Conservation (phyloP, 2,113 vertebrate genomes). For the Limnothrissa miodon region DNA sequence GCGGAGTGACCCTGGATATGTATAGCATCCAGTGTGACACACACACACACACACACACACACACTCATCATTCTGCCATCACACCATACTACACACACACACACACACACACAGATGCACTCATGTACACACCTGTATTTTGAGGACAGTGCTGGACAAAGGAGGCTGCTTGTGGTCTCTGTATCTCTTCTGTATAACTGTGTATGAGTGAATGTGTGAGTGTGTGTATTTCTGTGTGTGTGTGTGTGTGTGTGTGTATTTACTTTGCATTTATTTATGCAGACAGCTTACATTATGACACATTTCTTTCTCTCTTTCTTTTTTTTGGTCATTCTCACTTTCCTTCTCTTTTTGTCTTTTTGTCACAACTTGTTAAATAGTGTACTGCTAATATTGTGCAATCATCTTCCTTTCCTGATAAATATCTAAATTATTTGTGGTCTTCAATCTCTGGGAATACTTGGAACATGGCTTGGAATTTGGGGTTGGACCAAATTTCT, state of each 20-base stretch:
- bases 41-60: background rate
- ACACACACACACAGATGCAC: background rate
- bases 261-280: too few species aligned
- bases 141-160: background rate
- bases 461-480: too few species aligned
- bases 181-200: background rate
- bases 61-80: background rate
- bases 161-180: background rate
- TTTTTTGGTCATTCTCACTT: too few species aligned
- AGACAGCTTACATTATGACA: too few species aligned
- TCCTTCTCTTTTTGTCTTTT: too few species aligned
- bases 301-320: too few species aligned
- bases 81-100: background rate
- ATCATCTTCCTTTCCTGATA: too few species aligned
- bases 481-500: too few species aligned
- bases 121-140: background rate
- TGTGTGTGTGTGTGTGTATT: background rate
- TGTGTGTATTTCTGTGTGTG: background rate
- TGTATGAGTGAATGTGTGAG: background rate
- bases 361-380: too few species aligned
- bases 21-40: slow-evolving; percentile 46
- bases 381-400: too few species aligned
- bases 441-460: too few species aligned
- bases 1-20: slow-evolving; percentile 56
- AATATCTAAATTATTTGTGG: too few species aligned